Percentiles rank a stretch among this genome's conserved stretches.
These are phyloP conservation scores for Neria commutata DNA, from an alignment of 2,888 invertebrate genomes.

Conservation along the genomic window DNA sequence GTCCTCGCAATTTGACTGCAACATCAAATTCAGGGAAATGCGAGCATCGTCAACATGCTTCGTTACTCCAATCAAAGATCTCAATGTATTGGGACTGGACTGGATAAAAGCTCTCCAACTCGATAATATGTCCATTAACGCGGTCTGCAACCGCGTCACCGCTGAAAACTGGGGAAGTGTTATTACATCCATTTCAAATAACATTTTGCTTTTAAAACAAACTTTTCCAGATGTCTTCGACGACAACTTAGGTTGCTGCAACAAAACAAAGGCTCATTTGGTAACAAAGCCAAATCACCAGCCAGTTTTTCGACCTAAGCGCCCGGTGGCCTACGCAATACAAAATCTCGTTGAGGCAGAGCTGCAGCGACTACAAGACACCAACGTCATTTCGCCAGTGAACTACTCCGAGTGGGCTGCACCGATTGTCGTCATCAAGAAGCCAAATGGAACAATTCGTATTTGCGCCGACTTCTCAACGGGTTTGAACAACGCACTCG, in stretches of 20 bases:
- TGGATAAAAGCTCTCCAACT: slow-evolving; percentile 13
- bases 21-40: slow-evolving; percentile 8
- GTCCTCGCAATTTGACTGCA: slow-evolving; percentile 17
- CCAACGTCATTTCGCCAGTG: slow-evolving; percentile 29
- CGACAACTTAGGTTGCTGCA: slow-evolving; percentile 24
- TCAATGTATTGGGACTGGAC: slow-evolving; percentile 8
- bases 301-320: slow-evolving; percentile 31
- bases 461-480: slow-evolving; percentile 36
- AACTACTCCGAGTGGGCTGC: slow-evolving; percentile 36
- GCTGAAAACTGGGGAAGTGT: slow-evolving; percentile 1
- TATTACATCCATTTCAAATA: neutral
- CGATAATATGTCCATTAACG: slow-evolving; percentile 13
- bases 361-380: slow-evolving; percentile 24
- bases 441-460: too few relatives aligned
- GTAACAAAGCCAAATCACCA: slow-evolving; percentile 27
- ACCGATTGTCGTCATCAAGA: too few relatives aligned
- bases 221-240: slow-evolving; percentile 18
- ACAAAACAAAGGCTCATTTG: slow-evolving; percentile 29
- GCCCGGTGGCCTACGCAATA: slow-evolving; percentile 32
- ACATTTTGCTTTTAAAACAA: slow-evolving; percentile 12
- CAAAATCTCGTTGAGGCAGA: slow-evolving; percentile 30
- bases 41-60: slow-evolving; percentile 1
- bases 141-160: slow-evolving; percentile 14
- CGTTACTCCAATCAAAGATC: slow-evolving; percentile 11
- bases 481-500: slow-evolving; percentile 27